These are phyloP conservation scores for Calosoma granatense DNA, from an alignment of 1,140 invertebrate species.

Conservation along the genomic window DNA sequence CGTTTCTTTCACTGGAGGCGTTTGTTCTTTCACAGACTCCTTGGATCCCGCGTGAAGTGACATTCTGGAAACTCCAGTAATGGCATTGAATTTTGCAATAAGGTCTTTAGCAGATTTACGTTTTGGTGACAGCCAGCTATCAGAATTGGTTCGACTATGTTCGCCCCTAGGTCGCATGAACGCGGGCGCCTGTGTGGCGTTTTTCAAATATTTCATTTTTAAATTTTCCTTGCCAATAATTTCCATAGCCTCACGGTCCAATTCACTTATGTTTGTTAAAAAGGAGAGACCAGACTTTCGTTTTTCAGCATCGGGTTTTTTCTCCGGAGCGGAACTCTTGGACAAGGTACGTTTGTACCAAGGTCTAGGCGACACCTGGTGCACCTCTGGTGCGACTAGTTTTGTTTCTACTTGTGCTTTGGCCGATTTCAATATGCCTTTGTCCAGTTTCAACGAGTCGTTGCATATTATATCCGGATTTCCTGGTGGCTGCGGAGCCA, in stretches of 20 bases:
- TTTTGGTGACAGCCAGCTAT: constrained; percentile 35
- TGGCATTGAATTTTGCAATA: constrained; percentile 53
- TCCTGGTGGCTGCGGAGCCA: constrained; percentile 51
- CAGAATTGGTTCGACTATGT: constrained; percentile 30
- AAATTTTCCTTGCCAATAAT: constrained; percentile 47
- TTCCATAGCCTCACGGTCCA: constrained; percentile 66
- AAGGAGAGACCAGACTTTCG: constrained; percentile 50
- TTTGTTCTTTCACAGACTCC: not conserved
- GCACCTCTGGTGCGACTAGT: constrained; percentile 16
- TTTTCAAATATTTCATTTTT: constrained; percentile 16
- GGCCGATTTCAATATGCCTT: constrained; percentile 33
- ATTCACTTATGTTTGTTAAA: constrained; percentile 67
- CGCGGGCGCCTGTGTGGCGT: constrained; percentile 30
- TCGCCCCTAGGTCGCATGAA: constrained; percentile 26
- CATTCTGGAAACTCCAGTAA: constrained; percentile 38
- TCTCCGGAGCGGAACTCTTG: constrained; percentile 33
- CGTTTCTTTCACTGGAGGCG: not conserved
- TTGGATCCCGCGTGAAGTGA: not conserved
- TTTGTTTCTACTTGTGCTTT: constrained; percentile 20
- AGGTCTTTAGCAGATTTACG: constrained; percentile 42
- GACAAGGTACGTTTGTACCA: constrained; percentile 50
- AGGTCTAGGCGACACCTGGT: constrained; percentile 43
- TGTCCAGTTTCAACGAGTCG: constrained; percentile 39
- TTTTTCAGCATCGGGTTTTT: constrained; percentile 37
- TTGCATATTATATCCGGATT: constrained; percentile 31